Base-by-base conservation (phyloP, 2,888 invertebrate genomes). In the Erebia palarica region DNA sequence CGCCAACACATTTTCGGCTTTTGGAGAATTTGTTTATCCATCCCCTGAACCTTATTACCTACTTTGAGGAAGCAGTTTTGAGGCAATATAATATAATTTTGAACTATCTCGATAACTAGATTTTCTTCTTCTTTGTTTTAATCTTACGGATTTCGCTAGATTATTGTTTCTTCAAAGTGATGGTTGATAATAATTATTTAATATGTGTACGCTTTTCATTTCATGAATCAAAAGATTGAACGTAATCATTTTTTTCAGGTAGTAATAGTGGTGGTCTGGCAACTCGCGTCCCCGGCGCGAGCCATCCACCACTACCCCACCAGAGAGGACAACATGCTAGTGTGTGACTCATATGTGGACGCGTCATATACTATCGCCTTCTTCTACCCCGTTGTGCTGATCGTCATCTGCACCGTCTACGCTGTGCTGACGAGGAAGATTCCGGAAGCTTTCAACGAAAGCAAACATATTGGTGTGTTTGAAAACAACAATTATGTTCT, bases 381-480 rank as follows among this genome's bases (percentile, higher is more conserved):
- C 90, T 96, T 96, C 78, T 98, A 98, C 92, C 98, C 98, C n/a
- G 97, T 98, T 79, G 91, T 97, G 76, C 94, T 98, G 71, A 97
- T 98, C 80, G 94, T 98, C 51, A 94, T 97, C 76, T 99, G 99
- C 89, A 99, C 99, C 0, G 95, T 99, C 49, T 99, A 99, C 86
- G 99, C 99, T 13, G 96, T 98, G 11, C 95, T 98, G 75, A 98
- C 98, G 1, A 94, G 99, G 73, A 99, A 99, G 93, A 97, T 99
- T 72, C 99, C 99, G 0, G 99, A 99, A 90, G 98, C 98, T 69
- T 99, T 99, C 92, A 99, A 99, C 90, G 99, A 98, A 91, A 98
- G 98, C 79, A 98, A 98, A 91, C 97, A 98, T 89, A 98, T 98
- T 80, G 98, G 99, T 95, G 83, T 91, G 94, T 42, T 18, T 1